phyloP scores from a whole-genome alignment of 2,888 invertebrate species.

The Embidobia sp. region DNA sequence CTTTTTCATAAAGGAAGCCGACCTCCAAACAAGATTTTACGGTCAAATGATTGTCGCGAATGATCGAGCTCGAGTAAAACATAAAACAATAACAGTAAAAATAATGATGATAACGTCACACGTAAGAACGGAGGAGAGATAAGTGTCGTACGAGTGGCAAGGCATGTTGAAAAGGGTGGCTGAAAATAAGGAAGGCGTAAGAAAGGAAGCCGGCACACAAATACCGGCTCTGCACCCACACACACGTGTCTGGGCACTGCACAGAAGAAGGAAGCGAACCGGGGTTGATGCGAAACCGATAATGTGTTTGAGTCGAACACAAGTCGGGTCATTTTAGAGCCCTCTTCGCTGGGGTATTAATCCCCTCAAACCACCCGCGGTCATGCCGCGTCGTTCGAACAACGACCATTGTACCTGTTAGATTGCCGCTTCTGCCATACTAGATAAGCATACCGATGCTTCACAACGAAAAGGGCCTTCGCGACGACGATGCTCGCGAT shows the following conservation, averaged over 20 bases:
- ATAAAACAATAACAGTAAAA: conserved; percentile 32
- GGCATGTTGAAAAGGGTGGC: conserved; percentile 30
- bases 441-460: conserved; percentile 30
- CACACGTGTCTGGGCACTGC: background rate
- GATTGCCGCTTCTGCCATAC: conserved; percentile 27
- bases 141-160: conserved; percentile 37
- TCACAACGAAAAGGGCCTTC: background rate
- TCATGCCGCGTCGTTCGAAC: conserved; percentile 9
- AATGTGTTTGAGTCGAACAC: conserved; percentile 72
- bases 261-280: conserved; percentile 70
- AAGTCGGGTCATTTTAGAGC: conserved; percentile 46
- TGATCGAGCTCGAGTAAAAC: conserved; percentile 18
- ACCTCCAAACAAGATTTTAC: conserved; percentile 14
- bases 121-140: conserved; percentile 15
- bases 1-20: conserved; percentile 24
- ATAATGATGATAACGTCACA: conserved; percentile 10
- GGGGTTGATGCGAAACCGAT: conserved; percentile 80
- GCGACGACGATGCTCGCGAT: conserved; percentile 9
- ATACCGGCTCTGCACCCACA: background rate
- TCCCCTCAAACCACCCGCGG: conserved; percentile 38
- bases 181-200: conserved; percentile 22
- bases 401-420: conserved; percentile 46
- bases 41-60: conserved; percentile 25
- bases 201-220: background rate
- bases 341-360: conserved; percentile 39